Evolutionary conservation across 2,888 invertebrate species (phyloP).

Genomic region (Embidobia sp.): DNA sequence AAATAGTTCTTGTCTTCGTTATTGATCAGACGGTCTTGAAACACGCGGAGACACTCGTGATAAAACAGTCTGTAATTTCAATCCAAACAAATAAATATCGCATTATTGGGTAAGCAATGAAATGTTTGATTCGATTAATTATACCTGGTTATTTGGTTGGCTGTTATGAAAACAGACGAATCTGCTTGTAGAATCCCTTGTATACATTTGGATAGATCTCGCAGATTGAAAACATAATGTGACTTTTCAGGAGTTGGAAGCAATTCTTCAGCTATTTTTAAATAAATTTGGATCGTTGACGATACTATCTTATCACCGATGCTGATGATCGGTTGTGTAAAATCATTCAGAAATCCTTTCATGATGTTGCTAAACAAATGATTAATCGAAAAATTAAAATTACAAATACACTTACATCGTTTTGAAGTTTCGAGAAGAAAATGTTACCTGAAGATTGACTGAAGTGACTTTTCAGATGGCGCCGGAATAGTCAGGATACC

Average conservation of each 20-base stretch:
- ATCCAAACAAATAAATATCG: too few relatives aligned
- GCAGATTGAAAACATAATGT: constrained; percentile 95
- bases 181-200: constrained; percentile 95
- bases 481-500: constrained; percentile 92
- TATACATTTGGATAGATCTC: constrained; percentile 94
- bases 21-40: constrained; percentile 94
- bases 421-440: too few relatives aligned
- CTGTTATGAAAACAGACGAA: constrained; percentile 86
- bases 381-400: background rate
- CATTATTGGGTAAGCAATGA: too few relatives aligned
- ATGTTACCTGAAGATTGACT: constrained; percentile 87
- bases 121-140: too few relatives aligned
- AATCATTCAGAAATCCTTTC: constrained; percentile 90
- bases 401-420: constrained; percentile 36
- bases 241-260: constrained; percentile 95
- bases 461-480: constrained; percentile 89
- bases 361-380: constrained; percentile 84
- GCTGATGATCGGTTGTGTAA: constrained; percentile 86
- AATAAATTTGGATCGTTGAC: constrained; percentile 92
- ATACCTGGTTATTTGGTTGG: constrained; percentile 87
- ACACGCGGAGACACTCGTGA: constrained; percentile 95
- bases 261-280: constrained; percentile 89
- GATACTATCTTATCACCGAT: constrained; percentile 88
- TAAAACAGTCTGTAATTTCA: constrained; percentile 90
- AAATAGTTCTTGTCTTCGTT: constrained; percentile 91